Evolutionary conservation across 2,888 invertebrate genomes (phyloP), one percentile per base, ranked within the genome.

Genomic region (Ormyrus rosae): DNA sequence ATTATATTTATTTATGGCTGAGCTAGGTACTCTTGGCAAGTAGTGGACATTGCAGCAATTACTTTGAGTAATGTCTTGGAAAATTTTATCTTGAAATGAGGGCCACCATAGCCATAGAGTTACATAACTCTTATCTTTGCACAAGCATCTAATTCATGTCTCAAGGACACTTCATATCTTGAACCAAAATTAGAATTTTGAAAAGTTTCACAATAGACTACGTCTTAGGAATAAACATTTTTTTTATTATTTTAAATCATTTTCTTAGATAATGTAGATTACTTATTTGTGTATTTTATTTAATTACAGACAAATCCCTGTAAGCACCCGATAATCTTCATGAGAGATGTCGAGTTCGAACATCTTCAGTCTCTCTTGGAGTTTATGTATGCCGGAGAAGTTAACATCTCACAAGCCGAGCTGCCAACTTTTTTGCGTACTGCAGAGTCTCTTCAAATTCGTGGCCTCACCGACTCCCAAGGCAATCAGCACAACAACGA

Each of bases 301-400:
- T 45, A 68, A 69, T 94, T 94, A 67, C 92, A 96, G 95, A 95
- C 94, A 89, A 96, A 96, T 91, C 96, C 96, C 87, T 96, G 96
- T 91, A 94, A 95, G 89, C 96, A 96, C 91, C 96, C 96, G 82
- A 96, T 96, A 92, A 95, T 96, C 90, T 96, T 96, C 91, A 94
- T 96, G 94, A 93, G 95, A 90, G 96, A 96, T 92, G 96, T 96
- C 87, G 95, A 95, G 88, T 95, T 95, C 87, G 93, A 94, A 87
- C 96, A 96, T 90, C 93, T 96, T 85, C 94, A 94, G 85, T 95
- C 96, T 76, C 92, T 96, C 82, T 93, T 96, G 89, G 95, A 96
- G 91, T 96, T 96, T 89, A 96, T 96, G 96, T 96, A 96, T 91
- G 95, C 95, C 84, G 96, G 96, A 74, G 96, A 96, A 92, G 96